These are phyloP conservation scores for Eudemis profundana DNA, from an alignment of 2,888 invertebrate genomes.

Conservation along the genomic window DNA sequence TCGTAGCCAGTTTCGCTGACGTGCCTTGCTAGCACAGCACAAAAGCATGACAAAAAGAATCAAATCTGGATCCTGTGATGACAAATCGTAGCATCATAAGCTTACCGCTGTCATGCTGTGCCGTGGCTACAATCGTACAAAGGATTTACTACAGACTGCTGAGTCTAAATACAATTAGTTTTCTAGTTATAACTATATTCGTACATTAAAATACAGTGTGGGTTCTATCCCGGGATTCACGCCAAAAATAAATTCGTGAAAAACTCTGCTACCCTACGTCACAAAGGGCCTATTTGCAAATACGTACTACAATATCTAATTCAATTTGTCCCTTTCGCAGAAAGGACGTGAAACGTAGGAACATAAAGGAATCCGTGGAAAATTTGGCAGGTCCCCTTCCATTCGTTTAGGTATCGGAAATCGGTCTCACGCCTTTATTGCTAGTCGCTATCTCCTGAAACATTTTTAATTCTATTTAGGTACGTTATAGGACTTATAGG, in stretches of 20 bases:
- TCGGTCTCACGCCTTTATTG: not conserved
- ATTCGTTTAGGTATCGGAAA: slow-evolving; percentile 4
- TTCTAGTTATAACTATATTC: too few species aligned
- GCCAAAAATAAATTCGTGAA: not conserved
- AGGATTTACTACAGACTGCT: too few species aligned
- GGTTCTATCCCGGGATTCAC: not conserved
- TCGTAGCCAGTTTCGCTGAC: too few species aligned
- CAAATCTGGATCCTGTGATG: too few species aligned
- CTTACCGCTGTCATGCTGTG: too few species aligned
- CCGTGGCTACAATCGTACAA: too few species aligned
- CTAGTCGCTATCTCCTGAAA: not conserved
- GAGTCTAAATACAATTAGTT: too few species aligned
- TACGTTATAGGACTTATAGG: too few species aligned
- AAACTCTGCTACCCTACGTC: not conserved
- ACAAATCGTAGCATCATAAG: too few species aligned
- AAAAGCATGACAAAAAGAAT: too few species aligned
- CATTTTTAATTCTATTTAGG: too few species aligned
- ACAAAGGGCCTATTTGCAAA: slow-evolving; percentile 26
- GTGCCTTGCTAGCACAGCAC: too few species aligned
- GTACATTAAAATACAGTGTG: not conserved
- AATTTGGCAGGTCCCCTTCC: not conserved
- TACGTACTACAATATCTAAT: slow-evolving; percentile 26
- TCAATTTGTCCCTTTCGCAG: slow-evolving; percentile 31
- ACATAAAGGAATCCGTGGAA: slow-evolving; percentile 2
- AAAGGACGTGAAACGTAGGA: slow-evolving; percentile 11